Base-by-base conservation (phyloP, 2,113 vertebrate genomes). In the Salvator merianae region DNA sequence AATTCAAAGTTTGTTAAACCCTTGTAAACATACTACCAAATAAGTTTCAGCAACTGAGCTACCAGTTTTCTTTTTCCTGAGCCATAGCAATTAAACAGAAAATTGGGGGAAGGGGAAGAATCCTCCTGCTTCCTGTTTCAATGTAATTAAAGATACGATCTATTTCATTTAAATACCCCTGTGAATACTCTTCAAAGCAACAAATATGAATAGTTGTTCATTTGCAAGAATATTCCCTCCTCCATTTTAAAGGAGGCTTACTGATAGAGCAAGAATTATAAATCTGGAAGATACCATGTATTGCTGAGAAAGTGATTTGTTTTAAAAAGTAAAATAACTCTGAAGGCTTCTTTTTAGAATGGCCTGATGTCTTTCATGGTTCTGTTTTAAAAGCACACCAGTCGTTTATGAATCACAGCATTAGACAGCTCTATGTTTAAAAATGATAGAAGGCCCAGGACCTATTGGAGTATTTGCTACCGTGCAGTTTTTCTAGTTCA, bases 141-240 rank as follows among this genome's bases (percentile, higher is more conserved):
- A 94, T 95, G 88, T 95, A 96, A 96, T 95, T 95, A 96, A 95
- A 96, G 93, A 93, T 95, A 94, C 95, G 94, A 96, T 95, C 93
- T 95, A 93, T 95, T 96, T 94, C 94, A 94, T 93, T 90, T 95
- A 94, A 96, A 93, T 92, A 95, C 91, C 89, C 94, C 93, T 88
- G 69, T 87, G 92, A 92, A 94, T 91, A 92, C 81, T 85, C 84
- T 94, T 94, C 90, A 95, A 94, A 95, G 95, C 87, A 95, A 94
- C 93, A 94, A 95, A 95, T 91, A 96, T 87, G 93, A 96, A 93
- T 92, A 94, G 94, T 95, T 94, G 90, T 92, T 94, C 89, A 94
- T 95, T 91, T 89, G 90, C 90, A 91, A 87, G 66, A 88, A 88
- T 81, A 34, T 26, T 66, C 12, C 30, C 78, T 85, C 94, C 80